These are phyloP conservation scores for Andrena fulva DNA, from an alignment of 2,888 invertebrate genomes.

Conservation along the genomic window DNA sequence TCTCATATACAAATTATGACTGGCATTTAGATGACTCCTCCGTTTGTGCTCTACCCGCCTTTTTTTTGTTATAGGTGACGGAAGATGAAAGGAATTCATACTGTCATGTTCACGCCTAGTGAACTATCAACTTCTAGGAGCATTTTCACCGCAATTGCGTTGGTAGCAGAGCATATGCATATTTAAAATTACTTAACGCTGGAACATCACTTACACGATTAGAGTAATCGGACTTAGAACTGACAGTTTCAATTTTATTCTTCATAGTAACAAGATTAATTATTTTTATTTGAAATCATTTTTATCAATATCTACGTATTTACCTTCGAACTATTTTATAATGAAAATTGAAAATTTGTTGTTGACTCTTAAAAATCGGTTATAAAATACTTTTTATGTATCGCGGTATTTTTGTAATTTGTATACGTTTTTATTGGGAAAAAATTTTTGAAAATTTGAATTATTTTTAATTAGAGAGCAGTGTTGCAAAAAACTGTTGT, in stretches of 20 bases:
- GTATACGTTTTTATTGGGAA: neutral
- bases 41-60: conserved; percentile 60
- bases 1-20: conserved; percentile 56
- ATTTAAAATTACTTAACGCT: too few species aligned
- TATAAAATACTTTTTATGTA: neutral
- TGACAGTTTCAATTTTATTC: too few species aligned
- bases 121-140: conserved; percentile 25
- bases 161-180: neutral
- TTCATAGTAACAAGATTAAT: too few species aligned
- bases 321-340: too few species aligned
- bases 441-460: too few species aligned
- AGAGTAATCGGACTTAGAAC: too few species aligned
- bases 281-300: too few species aligned
- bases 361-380: neutral
- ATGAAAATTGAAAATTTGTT: neutral
- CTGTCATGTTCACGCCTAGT: conserved; percentile 52
- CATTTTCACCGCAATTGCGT: conserved; percentile 12
- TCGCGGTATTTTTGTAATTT: neutral
- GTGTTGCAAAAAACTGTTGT: too few species aligned
- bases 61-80: conserved; percentile 67
- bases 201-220: too few species aligned
- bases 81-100: conserved; percentile 65
- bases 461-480: too few species aligned
- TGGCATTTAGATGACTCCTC: conserved; percentile 64
- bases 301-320: too few species aligned